Evolutionary conservation across 2,113 vertebrate species (phyloP), one percentile per base, ranked within the genome.

Genomic region (Myodes glareolus): DNA sequence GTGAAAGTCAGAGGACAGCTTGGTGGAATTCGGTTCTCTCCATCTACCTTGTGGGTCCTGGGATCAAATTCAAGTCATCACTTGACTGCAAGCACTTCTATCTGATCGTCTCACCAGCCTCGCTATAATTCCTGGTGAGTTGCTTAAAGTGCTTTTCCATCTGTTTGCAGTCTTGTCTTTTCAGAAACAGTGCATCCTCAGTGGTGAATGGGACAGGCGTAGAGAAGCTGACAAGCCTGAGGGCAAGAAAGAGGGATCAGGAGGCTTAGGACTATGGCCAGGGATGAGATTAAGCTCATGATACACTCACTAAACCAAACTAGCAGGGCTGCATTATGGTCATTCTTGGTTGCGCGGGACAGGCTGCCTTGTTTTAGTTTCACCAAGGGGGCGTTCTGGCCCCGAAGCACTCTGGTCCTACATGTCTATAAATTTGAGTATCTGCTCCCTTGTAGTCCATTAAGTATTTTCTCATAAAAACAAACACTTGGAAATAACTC

Each of bases 331-430:
- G 0, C 21, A 1, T 25, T 25, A 19, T 5, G 0, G 27, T 50
- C 16, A 1, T 80, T 10, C 2, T 50, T 61, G 6, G 67, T 65
- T 10, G 0, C 7, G 7, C 1, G 0, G 45, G 65, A 12, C 14
- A 31, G 25, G 19, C 33, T 33, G 12, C 3, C 1, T 3, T 3
- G 42, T 39, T n/a, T 65, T 73, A 19, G 0, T 8, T 42, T 25
- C 13, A n/a, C 33, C 23, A 1, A 39, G 0, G 13, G 8, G 8
- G 17, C 45, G 4, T 25, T 0, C 1, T 8, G 42, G 45, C 45
- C 58, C 33, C 65, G 0, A 1, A 6, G 11, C 25, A 3, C 52
- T 17, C 16, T 3, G 10, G 36, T 45, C 55, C 14, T 39, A 5
- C 0, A 7, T 19, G 19, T 3, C 0, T 58, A 14, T 82, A 4